These are phyloP conservation scores for Agapornis canus DNA, from an alignment of 2,797 vertebrate genomes.

Conservation along the genomic window DNA sequence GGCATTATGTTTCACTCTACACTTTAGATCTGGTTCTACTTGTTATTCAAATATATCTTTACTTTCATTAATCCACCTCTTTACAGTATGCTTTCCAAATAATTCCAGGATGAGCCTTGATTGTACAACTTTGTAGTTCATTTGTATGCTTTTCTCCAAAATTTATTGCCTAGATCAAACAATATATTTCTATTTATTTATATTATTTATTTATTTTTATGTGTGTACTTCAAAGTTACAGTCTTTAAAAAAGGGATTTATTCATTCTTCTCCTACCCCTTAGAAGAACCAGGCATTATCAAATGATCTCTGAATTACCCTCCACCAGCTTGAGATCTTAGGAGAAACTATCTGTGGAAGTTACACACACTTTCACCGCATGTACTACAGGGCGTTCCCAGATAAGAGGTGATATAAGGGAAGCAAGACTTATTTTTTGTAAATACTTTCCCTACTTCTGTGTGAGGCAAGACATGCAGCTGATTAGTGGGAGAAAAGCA, in stretches of 20 bases:
- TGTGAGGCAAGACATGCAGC: not conserved
- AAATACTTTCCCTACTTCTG: not conserved
- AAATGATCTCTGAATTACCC: not conserved
- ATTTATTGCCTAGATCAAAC: not conserved
- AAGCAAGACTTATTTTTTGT: not conserved
- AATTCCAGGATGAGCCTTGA: not conserved
- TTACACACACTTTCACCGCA: accelerated
- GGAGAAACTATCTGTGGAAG: not conserved
- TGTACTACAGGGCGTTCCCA: not conserved
- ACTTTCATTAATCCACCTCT: not conserved
- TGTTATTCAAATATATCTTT: not conserved
- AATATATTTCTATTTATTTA: not conserved
- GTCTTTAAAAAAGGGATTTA: not conserved
- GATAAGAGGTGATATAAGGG: not conserved
- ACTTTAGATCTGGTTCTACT: not conserved
- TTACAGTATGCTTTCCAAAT: not conserved
- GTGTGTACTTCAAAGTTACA: not conserved
- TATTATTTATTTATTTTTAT: not conserved
- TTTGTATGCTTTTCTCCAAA: not conserved
- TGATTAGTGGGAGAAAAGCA: not conserved
- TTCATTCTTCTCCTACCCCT: not conserved
- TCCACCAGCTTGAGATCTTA: not conserved
- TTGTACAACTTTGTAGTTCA: not conserved
- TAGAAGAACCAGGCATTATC: not conserved
- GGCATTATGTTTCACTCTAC: not conserved